A percentile compares a stretch with the other conserved stretches of the same genome.
These are phyloP conservation scores for Triops longicaudatus DNA, from an alignment of 1,140 invertebrate species.

Conservation along the genomic window DNA sequence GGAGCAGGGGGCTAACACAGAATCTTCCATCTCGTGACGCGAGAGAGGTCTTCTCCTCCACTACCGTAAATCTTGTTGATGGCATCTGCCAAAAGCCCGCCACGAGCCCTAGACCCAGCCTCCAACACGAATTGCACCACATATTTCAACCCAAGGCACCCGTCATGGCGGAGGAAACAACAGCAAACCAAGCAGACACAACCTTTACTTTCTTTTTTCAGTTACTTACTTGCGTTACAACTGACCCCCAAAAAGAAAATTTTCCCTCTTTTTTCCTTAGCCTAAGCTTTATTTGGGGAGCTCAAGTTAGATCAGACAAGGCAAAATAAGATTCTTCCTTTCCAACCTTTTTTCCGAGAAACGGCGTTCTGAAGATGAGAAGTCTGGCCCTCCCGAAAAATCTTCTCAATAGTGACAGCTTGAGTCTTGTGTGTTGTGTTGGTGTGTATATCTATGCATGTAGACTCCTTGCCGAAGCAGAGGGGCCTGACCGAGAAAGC, in stretches of 20 bases:
- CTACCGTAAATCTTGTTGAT: not conserved
- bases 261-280: too few species aligned
- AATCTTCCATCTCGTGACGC: conserved; percentile 1
- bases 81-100: conserved; percentile 13
- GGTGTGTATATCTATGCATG: not conserved
- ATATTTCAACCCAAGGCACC: not conserved
- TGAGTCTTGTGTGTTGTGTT: not conserved
- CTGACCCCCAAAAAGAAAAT: not conserved
- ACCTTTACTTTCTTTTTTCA: not conserved
- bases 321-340: not conserved
- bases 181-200: not conserved
- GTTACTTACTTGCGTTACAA: not conserved
- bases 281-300: not conserved
- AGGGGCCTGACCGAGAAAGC: conserved; percentile 1
- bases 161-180: conserved; percentile 6
- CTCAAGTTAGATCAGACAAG: not conserved
- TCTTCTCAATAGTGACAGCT: not conserved
- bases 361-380: not conserved
- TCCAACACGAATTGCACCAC: conserved; percentile 14
- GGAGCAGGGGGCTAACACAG: not conserved
- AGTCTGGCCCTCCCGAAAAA: not conserved
- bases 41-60: conserved; percentile 6
- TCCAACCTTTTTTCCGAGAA: not conserved
- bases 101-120: conserved; percentile 9
- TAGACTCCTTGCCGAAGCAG: not conserved